A percentile compares a stretch with the other conserved stretches of the same genome.
These are phyloP conservation scores for Paguma larvata DNA, from an alignment of 2,797 vertebrate genomes.

Conservation along the genomic window DNA sequence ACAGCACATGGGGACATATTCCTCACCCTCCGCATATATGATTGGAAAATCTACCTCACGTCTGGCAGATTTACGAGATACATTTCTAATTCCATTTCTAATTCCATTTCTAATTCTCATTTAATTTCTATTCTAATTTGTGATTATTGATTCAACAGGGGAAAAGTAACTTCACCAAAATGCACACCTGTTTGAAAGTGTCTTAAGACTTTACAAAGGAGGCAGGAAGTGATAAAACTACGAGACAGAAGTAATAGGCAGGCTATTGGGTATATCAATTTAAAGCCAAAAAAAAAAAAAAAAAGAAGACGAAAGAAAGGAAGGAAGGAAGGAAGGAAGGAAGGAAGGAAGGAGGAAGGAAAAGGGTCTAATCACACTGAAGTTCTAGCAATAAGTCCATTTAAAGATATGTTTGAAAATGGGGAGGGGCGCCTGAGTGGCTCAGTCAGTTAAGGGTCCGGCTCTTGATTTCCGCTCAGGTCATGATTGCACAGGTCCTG, in stretches of 20 bases:
- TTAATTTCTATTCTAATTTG: slow-evolving; percentile 40
- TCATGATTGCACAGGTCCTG: too few relatives aligned
- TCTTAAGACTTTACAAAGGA: neutral
- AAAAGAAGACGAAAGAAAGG: too few relatives aligned
- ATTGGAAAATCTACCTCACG: neutral
- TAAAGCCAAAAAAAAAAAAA: neutral
- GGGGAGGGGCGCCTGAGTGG: neutral
- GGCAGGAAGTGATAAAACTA: neutral
- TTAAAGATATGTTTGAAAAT: slow-evolving; percentile 28
- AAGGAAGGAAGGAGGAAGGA: neutral
- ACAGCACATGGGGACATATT: neutral
- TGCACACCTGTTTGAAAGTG: neutral
- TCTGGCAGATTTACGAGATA: slow-evolving; percentile 35
- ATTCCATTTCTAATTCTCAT: slow-evolving; percentile 41
- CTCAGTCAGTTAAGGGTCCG: too few relatives aligned
- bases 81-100: slow-evolving; percentile 14
- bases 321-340: neutral
- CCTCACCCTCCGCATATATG: neutral
- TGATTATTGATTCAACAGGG: neutral
- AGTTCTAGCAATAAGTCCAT: neutral
- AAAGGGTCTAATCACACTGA: neutral
- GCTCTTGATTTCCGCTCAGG: too few relatives aligned
- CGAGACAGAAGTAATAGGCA: neutral
- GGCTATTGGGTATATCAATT: neutral
- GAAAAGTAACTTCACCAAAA: slow-evolving; percentile 15